Percentiles rank a stretch among this genome's conserved stretches.
phyloP scores from a whole-genome alignment of 2,797 vertebrate species.

The Neomorphus geoffroyi region DNA sequence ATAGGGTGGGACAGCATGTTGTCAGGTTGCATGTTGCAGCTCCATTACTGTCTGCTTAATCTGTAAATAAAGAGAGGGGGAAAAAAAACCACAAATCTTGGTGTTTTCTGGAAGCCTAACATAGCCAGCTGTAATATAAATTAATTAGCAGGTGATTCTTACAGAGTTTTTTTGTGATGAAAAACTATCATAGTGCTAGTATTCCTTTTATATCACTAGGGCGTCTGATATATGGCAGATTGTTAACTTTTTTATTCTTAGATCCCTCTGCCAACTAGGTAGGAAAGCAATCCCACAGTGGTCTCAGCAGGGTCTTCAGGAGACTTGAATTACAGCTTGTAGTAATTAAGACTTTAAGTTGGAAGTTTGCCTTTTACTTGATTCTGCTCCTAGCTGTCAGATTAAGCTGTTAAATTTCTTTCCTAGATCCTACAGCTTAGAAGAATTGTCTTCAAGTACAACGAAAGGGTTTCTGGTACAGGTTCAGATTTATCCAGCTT shows the following conservation, averaged over 20 bases:
- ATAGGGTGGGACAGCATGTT: not conserved
- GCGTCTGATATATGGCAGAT: not conserved
- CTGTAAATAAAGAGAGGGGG: not conserved
- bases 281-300: not conserved
- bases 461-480: not conserved
- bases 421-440: not conserved
- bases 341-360: not conserved
- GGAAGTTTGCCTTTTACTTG: not conserved
- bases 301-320: not conserved
- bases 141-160: constrained; percentile 39
- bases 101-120: constrained; percentile 17
- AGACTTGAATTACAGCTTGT: not conserved
- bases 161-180: not conserved
- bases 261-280: not conserved
- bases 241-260: not conserved
- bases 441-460: not conserved
- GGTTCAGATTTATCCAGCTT: not conserved
- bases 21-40: not conserved
- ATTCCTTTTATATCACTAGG: not conserved
- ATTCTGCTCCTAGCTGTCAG: not conserved
- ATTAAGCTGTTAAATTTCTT: not conserved
- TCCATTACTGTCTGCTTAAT: not conserved
- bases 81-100: not conserved
- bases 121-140: not conserved
- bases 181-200: constrained; percentile 6